Percentiles rank a stretch among this genome's conserved stretches.
These are phyloP conservation scores for Rotaria socialis DNA, from an alignment of 2,888 invertebrate species.

Conservation along the genomic window DNA sequence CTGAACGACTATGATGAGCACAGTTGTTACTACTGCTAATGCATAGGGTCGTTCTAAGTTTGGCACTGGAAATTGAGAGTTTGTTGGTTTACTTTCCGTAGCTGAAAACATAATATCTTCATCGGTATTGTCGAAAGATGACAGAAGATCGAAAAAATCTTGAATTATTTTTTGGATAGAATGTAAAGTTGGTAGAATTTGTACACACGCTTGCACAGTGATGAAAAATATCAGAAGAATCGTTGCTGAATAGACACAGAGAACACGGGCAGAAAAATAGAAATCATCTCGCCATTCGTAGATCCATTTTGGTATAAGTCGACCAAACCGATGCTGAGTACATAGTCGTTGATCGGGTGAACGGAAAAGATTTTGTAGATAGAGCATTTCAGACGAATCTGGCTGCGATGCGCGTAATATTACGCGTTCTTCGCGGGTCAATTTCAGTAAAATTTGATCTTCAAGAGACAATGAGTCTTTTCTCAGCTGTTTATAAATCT, in stretches of 20 bases:
- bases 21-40: neutral
- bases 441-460: neutral
- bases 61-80: neutral
- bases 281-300: neutral
- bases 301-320: neutral
- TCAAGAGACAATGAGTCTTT: no score
- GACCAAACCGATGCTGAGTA: constrained; percentile 48
- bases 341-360: constrained; percentile 54
- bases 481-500: neutral
- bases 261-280: neutral
- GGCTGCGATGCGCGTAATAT: neutral
- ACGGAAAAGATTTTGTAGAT: constrained; percentile 45
- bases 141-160: neutral
- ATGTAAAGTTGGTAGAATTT: neutral
- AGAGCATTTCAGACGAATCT: neutral
- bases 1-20: neutral
- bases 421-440: neutral
- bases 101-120: no score
- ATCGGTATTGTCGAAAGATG: neutral
- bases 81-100: neutral
- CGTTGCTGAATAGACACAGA: neutral
- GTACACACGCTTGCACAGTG: neutral
- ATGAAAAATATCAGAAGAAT: neutral
- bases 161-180: neutral
- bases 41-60: neutral